A percentile compares a stretch with the other conserved stretches of the same genome.
phyloP scores from a whole-genome alignment of 2,113 vertebrate genomes.

The Pelecanoides urinatrix region DNA sequence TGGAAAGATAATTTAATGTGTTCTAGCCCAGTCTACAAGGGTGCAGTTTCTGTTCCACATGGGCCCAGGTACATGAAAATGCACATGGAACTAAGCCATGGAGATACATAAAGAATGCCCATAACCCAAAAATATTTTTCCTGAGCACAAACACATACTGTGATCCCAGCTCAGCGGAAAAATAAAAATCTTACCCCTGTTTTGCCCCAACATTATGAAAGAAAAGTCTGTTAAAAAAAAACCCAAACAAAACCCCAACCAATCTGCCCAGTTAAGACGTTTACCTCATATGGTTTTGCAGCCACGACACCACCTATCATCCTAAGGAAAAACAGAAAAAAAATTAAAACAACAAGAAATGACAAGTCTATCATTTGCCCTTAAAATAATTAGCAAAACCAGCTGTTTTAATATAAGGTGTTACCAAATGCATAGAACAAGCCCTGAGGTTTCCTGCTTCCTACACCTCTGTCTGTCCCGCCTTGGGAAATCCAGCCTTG shows the following conservation, averaged over 20 bases:
- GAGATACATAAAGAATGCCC: background rate
- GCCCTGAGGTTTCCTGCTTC: background rate
- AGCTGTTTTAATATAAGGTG: background rate
- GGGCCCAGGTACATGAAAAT: background rate
- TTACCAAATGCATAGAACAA: background rate
- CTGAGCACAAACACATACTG: background rate
- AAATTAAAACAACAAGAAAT: background rate
- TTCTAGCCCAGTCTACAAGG: background rate
- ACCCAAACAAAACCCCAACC: too few relatives aligned
- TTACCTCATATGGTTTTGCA: conserved; percentile 78
- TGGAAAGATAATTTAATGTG: background rate
- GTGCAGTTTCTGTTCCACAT: background rate
- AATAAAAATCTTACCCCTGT: background rate
- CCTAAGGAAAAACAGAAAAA: conserved; percentile 53
- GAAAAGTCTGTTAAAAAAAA: background rate
- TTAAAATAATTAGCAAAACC: background rate
- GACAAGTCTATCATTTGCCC: background rate
- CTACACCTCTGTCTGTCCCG: background rate
- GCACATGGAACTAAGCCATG: background rate
- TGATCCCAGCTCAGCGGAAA: background rate
- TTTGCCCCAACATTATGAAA: background rate
- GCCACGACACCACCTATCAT: conserved; percentile 75
- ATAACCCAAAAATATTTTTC: background rate
- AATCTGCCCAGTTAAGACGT: background rate
- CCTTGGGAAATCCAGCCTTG: background rate